Evolutionary conservation across 1,140 invertebrate genomes (phyloP).

Genomic region (Cydia amplana): DNA sequence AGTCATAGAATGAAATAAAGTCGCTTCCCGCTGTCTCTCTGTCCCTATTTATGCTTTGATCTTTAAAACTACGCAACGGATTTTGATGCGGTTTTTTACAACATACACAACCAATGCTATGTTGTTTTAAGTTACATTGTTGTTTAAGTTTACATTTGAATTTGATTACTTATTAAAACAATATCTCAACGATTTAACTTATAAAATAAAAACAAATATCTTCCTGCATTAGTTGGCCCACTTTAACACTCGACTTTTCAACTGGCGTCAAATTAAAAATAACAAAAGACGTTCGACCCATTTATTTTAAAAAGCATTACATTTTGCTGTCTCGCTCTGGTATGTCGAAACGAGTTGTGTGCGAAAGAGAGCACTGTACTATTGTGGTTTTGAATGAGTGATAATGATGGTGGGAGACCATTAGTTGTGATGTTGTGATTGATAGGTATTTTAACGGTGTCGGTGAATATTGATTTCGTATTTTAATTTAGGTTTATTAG

Average conservation of each 20-base stretch:
- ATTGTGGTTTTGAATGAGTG: neutral
- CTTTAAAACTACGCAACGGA: too few relatives aligned
- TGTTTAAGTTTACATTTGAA: too few relatives aligned
- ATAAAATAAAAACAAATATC: neutral
- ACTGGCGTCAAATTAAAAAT: slow-evolving; percentile 5
- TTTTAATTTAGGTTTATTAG: slow-evolving; percentile 3
- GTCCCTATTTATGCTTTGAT: too few relatives aligned
- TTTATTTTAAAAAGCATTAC: slow-evolving; percentile 10
- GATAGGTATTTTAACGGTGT: slow-evolving; percentile 3
- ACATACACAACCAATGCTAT: too few relatives aligned
- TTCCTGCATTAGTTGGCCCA: neutral
- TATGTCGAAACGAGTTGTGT: neutral
- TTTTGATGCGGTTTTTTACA: too few relatives aligned
- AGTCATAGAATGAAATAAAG: too few relatives aligned
- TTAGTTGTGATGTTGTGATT: neutral
- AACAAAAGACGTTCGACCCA: neutral
- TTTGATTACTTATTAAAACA: too few relatives aligned
- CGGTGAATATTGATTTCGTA: neutral
- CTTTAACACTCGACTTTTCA: neutral
- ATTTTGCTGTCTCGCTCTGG: neutral
- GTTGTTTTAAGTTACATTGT: too few relatives aligned
- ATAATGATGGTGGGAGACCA: neutral
- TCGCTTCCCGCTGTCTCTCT: too few relatives aligned
- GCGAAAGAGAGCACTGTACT: neutral
- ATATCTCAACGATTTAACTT: neutral